Base-by-base conservation (phyloP, 1,140 invertebrate species). In the Bradynema listronoti region DNA sequence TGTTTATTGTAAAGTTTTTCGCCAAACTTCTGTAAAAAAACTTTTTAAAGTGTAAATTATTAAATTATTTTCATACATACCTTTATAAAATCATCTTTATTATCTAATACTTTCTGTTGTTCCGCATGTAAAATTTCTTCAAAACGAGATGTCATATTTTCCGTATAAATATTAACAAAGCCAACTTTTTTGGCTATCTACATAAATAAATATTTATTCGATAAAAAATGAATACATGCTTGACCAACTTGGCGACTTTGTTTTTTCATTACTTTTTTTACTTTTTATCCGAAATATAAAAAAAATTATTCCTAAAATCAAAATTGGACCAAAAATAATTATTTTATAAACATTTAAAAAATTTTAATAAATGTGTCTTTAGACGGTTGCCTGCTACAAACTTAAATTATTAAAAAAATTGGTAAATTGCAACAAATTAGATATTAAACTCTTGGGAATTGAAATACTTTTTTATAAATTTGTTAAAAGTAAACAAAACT, bases 91-190 rank as follows among this genome's bases (percentile, higher is more conserved):
- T 79, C 80, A 19, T 80, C 74, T 59, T 81, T 81, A 32, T 80
- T 77, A 16, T 67, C 72, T 29, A 79, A 64, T 43, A 80, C 81
- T 47, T 70, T 75, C 11, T 73, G 70, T 1, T 84, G 68, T 73
- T 85, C 84, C 34, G 75, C 77, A 5, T 80, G 61, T n/a, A 85
- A 65, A 60, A 83, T 80, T 9, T 80, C 74, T 36, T 82, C 72
- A 72, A 85, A 85, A 53, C 80, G 73, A 39, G 78, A 65, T 2
- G 84, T 83, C 54, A 78, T 79, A 61, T 85, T 83, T 53, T 81
- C 77, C 0, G 82, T 82, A 25, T 77, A 59, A 2, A 85, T 81
- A 45, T 81, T 78, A 4, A 69, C 68, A 71, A 84, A 85, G 25
- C 84, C 84, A 34, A 77, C 78, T 27, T 73, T 66, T 57, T 80